These are phyloP conservation scores for Synanthedon formicaeformis DNA, from an alignment of 2,888 invertebrate species.

Conservation along the genomic window DNA sequence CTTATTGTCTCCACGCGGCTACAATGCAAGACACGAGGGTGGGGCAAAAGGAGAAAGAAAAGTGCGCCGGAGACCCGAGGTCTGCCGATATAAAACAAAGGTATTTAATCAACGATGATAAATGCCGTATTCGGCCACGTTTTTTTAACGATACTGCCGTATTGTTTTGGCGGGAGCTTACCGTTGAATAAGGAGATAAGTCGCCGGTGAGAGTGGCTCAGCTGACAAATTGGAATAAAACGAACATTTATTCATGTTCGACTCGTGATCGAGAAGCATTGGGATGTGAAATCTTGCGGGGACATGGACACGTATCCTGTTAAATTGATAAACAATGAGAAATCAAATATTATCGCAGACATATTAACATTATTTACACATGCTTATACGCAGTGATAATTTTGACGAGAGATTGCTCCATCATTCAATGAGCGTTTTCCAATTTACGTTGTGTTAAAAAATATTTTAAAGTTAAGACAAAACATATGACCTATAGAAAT, in stretches of 20 bases:
- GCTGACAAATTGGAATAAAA: constrained; percentile 72
- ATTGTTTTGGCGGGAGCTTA: constrained; percentile 70
- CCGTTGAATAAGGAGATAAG: constrained; percentile 65
- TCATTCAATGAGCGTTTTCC: too few species aligned
- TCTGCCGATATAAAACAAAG: constrained; percentile 68
- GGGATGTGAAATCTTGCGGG: constrained; percentile 12
- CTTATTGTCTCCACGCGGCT: constrained; percentile 65
- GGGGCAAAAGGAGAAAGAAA: constrained; percentile 56
- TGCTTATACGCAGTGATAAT: too few species aligned
- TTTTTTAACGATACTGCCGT: constrained; percentile 67
- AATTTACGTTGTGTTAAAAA: too few species aligned
- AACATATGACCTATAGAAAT: too few species aligned
- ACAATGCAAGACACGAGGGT: constrained; percentile 58
- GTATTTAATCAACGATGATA: constrained; percentile 72
- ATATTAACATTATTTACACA: too few species aligned
- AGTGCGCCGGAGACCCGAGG: constrained; percentile 41
- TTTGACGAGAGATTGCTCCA: too few species aligned
- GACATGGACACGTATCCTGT: not conserved
- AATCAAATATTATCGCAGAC: too few species aligned
- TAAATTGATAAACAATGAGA: not conserved
- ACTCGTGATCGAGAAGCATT: constrained; percentile 16
- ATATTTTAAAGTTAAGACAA: too few species aligned
- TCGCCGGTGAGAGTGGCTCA: constrained; percentile 66
- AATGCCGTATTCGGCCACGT: constrained; percentile 68
- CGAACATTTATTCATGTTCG: constrained; percentile 66